A percentile compares a stretch with the other conserved stretches of the same genome.
These are phyloP conservation scores for Phortica magna DNA, from an alignment of 2,888 invertebrate genomes.

Conservation along the genomic window DNA sequence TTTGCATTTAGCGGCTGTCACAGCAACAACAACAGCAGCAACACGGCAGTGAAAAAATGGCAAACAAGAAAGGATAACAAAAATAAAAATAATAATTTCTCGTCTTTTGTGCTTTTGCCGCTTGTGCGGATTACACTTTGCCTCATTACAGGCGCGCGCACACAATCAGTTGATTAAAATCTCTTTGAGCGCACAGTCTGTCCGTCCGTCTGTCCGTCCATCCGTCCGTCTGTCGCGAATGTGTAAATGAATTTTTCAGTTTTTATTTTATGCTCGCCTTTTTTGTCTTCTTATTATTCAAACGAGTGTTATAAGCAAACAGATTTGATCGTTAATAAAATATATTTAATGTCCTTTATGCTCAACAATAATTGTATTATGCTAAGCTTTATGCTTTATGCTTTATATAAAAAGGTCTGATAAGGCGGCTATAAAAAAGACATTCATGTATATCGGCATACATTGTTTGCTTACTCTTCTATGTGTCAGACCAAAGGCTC, in stretches of 20 bases:
- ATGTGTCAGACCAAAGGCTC: too few relatives aligned
- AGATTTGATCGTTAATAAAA: too few relatives aligned
- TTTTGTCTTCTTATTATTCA: not conserved
- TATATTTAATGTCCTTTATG: too few relatives aligned
- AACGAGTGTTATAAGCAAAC: too few relatives aligned
- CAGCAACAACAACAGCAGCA: not conserved
- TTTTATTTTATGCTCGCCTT: not conserved
- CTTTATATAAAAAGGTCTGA: too few relatives aligned
- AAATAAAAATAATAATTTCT: slow-evolving; percentile 31
- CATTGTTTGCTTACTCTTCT: too few relatives aligned
- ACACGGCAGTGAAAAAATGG: not conserved
- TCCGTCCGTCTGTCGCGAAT: not conserved
- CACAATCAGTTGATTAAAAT: slow-evolving; percentile 8
- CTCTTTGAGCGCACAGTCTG: not conserved
- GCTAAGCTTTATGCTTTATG: too few relatives aligned
- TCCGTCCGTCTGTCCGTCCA: not conserved
- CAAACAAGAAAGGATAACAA: not conserved
- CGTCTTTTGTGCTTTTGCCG: slow-evolving; percentile 39
- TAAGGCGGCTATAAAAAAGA: too few relatives aligned
- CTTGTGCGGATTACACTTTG: slow-evolving; percentile 37
- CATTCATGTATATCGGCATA: too few relatives aligned
- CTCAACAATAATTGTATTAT: too few relatives aligned
- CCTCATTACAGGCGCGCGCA: slow-evolving; percentile 29
- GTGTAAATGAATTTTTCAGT: not conserved
- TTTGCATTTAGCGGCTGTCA: slow-evolving; percentile 44